Base-by-base conservation (phyloP, 1,140 invertebrate genomes). In the Rhopalosiphum maidis region DNA sequence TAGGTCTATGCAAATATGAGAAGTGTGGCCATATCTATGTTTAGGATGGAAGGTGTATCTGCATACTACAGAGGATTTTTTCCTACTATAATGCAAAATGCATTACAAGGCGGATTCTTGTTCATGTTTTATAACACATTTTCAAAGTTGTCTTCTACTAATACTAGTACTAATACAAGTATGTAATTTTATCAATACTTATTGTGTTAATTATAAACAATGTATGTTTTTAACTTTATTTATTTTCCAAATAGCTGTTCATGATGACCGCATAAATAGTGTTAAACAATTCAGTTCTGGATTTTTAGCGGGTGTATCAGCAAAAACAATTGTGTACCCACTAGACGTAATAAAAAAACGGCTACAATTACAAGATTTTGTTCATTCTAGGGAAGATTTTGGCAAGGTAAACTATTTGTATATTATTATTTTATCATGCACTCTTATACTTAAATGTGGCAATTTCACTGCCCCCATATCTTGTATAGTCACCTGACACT, bases 301-400 rank as follows among this genome's bases (percentile, higher is more conserved):
- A 9, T 97, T 97, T 83, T 94, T 96, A 18, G 96, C 98, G 25
- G 98, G 98, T 23, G 95, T 98, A 60, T 94, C 96, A 85, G 96
- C 98, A 1, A 99, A 99, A 96, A 96, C 96, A 23, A 94, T 96
- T 35, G 96, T 98, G 60, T 99, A 99, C 96, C 98, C 98, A 6
- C 96, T 99, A 94, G 98, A 99, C 96, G 95, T 99, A 93, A 95
- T 96, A 1, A 98, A 98, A 95, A 99, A 98, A 95, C 95, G 98
- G 94, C 95, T 99, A 90, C 98, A 99, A 95, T 96, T 99, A 93
- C 97, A 98, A 95, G 98, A 98, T 41, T 98, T 99, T 95, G 96
- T 98, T 94, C 95, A 97, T 91, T 96, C 97, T 92, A 96, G 98
- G 85, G 95, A 95, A 94, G 95, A 95, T 91, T 98, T 98, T 96